These are phyloP conservation scores for Sitophilus oryzae DNA, from an alignment of 1,140 invertebrate genomes.

Conservation along the genomic window DNA sequence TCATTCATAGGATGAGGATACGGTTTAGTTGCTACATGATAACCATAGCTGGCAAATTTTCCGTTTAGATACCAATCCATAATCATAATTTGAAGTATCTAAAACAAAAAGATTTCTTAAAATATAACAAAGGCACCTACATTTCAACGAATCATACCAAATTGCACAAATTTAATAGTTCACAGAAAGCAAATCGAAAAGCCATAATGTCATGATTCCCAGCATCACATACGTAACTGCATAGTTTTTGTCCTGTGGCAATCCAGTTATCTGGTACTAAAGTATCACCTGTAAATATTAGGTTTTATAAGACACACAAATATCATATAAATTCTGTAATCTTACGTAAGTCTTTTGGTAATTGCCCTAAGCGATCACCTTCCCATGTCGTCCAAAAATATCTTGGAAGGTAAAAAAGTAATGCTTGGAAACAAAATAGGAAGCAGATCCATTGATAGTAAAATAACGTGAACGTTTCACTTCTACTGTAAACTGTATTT, in stretches of 20 bases:
- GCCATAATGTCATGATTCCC: conserved; percentile 63
- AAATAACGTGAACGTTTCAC: conserved; percentile 47
- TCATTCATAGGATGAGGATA: conserved; percentile 50
- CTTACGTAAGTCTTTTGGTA: conserved; percentile 49
- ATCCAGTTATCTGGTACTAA: conserved; percentile 52
- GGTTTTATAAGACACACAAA: not conserved
- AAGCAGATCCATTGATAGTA: conserved; percentile 90
- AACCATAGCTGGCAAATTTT: conserved; percentile 65
- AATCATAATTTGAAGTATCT: conserved; percentile 57
- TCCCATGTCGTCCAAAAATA: conserved; percentile 76
- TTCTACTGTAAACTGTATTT: not conserved
- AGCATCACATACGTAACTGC: conserved; percentile 47
- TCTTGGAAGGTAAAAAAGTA: conserved; percentile 66
- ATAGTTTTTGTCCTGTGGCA: conserved; percentile 47
- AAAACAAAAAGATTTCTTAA: conserved; percentile 24
- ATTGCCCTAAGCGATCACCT: conserved; percentile 52
- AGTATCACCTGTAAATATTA: conserved; percentile 40
- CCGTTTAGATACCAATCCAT: conserved; percentile 70
- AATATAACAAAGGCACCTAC: conserved; percentile 30
- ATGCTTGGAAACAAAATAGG: conserved; percentile 71
- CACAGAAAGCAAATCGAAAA: conserved; percentile 62
- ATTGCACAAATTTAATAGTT: conserved; percentile 65
- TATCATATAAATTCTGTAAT: conserved; percentile 1
- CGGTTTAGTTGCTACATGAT: conserved; percentile 50
- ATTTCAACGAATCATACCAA: conserved; percentile 50